These are phyloP conservation scores for Augochlora pura DNA, from an alignment of 1,140 invertebrate species.

Conservation along the genomic window DNA sequence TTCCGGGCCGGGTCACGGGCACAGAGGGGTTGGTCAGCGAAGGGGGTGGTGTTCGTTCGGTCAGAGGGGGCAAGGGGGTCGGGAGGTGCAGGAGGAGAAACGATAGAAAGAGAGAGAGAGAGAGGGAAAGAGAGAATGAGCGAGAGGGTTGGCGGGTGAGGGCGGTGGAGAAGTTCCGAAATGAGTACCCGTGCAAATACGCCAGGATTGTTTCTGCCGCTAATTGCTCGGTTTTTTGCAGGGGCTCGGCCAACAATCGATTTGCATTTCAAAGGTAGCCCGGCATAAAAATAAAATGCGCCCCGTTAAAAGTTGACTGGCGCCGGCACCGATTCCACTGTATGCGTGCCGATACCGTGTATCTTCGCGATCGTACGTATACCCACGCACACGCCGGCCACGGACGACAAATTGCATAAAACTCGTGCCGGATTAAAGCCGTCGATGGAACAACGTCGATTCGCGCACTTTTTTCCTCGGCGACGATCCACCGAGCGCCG, in stretches of 20 bases:
- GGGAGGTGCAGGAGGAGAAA: neutral
- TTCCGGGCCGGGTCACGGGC: slow-evolving; percentile 57
- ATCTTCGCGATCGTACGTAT: slow-evolving; percentile 32
- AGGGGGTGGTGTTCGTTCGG: slow-evolving; percentile 31
- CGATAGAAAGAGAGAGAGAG: too few species aligned
- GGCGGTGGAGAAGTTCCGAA: slow-evolving; percentile 63
- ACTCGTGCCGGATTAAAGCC: slow-evolving; percentile 65
- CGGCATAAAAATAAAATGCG: slow-evolving; percentile 70
- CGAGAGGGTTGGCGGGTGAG: slow-evolving; percentile 4
- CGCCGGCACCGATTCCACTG: slow-evolving; percentile 34
- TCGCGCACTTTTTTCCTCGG: slow-evolving; percentile 56
- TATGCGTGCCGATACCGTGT: slow-evolving; percentile 53
- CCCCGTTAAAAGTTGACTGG: slow-evolving; percentile 69
- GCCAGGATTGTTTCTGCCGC: slow-evolving; percentile 73
- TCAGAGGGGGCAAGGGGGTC: neutral
- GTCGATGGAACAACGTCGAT: slow-evolving; percentile 63
- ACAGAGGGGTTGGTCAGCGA: slow-evolving; percentile 17
- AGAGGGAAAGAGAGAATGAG: neutral
- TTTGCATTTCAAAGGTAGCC: slow-evolving; percentile 74
- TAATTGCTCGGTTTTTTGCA: slow-evolving; percentile 72
- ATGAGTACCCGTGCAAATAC: slow-evolving; percentile 75
- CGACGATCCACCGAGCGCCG: slow-evolving; percentile 23
- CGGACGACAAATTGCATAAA: slow-evolving; percentile 64
- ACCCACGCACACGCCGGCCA: slow-evolving; percentile 37
- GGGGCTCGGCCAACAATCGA: slow-evolving; percentile 67